Base-by-base conservation (phyloP, 2,888 invertebrate genomes). In the Drosophila cracens region DNA sequence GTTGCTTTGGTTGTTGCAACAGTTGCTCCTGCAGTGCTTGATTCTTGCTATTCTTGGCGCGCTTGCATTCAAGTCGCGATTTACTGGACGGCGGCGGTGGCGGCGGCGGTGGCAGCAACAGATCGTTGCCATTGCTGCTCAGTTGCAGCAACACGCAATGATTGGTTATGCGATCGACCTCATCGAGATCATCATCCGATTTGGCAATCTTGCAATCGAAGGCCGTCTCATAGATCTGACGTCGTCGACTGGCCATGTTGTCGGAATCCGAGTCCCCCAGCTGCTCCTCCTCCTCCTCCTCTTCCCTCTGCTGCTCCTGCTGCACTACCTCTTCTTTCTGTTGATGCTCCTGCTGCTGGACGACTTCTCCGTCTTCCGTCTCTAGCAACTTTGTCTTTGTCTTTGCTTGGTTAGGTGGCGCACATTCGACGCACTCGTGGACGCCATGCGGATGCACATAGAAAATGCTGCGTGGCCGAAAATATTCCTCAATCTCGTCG, bases 151-250 rank as follows among this genome's bases (percentile, higher is more conserved):
- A 93, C 59, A 96, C 95, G 18, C 97, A 96, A 89, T 97, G 97
- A 91, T 97, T 97, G 80, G 96, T 96, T 74, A 97, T 95, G 72
- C 96, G 95, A 86, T 97, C 97, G 60, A 97, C 95, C 90, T 97
- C 97, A 91, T 97, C 94, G 83, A 97, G 96, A 82, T 96, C 95
- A 87, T 96, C 96, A 85, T 96, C 96, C 11, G 97, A 97, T 79
- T 96, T 96, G 91, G 96, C 96, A 89, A 97, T 95, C 93, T 97
- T 97, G 93, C 97, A 97, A 93, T 97, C 97, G 93, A 97, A 97
- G 69, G 97, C 97, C 66, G 97, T 97, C 93, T 97, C 97, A 93
- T 97, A 97, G 65, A 97, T 95, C 93, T 96, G 96, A 89, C 96
- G 95, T 92, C 95, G 95, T 67, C 95, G 94, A 52, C 87, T 89